phyloP scores from a whole-genome alignment of 2,888 invertebrate species.

The Drosophila formosana region DNA sequence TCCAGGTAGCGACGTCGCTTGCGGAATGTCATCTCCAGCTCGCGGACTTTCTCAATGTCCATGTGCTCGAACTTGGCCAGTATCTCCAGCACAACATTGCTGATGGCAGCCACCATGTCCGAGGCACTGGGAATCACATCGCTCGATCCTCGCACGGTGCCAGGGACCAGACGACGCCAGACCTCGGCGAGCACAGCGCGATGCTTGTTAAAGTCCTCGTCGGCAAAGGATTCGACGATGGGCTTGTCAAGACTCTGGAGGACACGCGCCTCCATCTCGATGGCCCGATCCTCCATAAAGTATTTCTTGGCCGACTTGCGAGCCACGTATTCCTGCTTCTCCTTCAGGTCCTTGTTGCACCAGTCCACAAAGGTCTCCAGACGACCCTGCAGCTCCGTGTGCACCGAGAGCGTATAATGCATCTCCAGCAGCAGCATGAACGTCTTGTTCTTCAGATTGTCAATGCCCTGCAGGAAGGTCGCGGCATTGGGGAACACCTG shows the following conservation, averaged over 20 bases:
- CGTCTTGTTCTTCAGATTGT: constrained; percentile 81
- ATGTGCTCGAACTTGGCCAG: constrained; percentile 80
- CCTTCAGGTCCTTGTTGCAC: constrained; percentile 78
- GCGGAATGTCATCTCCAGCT: constrained; percentile 74
- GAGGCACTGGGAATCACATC: constrained; percentile 68
- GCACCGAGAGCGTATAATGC: constrained; percentile 82
- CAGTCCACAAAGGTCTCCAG: constrained; percentile 80
- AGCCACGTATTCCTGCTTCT: constrained; percentile 79
- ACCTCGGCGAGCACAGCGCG: constrained; percentile 78
- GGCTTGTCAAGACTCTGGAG: constrained; percentile 66
- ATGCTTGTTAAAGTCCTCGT: constrained; percentile 67
- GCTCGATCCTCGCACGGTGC: constrained; percentile 70
- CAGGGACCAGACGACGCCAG: constrained; percentile 80
- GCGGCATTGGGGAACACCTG: constrained; percentile 80
- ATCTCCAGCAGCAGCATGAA: constrained; percentile 83
- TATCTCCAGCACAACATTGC: constrained; percentile 72
- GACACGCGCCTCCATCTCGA: constrained; percentile 69
- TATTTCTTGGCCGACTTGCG: constrained; percentile 82
- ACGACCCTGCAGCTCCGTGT: constrained; percentile 78
- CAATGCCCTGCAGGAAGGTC: constrained; percentile 76
- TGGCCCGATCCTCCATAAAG: constrained; percentile 82
- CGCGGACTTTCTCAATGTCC: constrained; percentile 58
- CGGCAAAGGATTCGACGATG: constrained; percentile 70
- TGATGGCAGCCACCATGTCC: constrained; percentile 82
- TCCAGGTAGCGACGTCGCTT: constrained; percentile 64